phyloP scores from a whole-genome alignment of 2,113 vertebrate genomes.

The Otocyon megalotis region DNA sequence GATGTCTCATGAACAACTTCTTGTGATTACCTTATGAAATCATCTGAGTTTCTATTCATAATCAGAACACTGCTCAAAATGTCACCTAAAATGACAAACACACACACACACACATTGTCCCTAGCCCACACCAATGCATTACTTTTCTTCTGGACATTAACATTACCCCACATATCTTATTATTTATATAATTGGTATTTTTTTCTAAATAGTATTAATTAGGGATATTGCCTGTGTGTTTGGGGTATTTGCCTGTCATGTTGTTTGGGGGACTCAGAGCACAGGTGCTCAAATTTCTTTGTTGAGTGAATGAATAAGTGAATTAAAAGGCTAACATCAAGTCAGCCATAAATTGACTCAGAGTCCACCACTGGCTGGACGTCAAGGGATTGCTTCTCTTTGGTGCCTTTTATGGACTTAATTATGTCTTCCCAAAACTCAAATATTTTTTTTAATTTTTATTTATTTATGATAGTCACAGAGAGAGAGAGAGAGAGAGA shows the following conservation, averaged over 20 bases:
- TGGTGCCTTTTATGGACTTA: background rate
- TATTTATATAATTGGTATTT: background rate
- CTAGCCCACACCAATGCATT: background rate
- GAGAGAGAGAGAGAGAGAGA: too few relatives aligned
- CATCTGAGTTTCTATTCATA: background rate
- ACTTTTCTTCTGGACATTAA: background rate
- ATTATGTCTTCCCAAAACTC: background rate
- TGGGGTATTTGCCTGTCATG: too few relatives aligned
- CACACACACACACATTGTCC: accelerated
- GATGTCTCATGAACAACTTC: background rate
- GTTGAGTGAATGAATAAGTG: background rate
- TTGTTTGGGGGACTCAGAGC: background rate
- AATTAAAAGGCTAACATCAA: background rate
- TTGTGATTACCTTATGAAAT: background rate
- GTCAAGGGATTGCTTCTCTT: background rate
- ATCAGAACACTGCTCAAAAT: background rate
- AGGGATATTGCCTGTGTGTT: too few relatives aligned
- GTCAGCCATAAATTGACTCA: background rate
- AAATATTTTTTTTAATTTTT: too few relatives aligned
- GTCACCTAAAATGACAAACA: background rate
- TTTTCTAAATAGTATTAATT: too few relatives aligned
- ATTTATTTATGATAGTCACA: too few relatives aligned
- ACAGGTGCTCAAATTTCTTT: too few relatives aligned
- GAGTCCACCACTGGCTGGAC: background rate
- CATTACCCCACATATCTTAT: background rate